Conservation (phyloP, 2,797 vertebrate genomes). For the Poeciliopsis turneri region DNA sequence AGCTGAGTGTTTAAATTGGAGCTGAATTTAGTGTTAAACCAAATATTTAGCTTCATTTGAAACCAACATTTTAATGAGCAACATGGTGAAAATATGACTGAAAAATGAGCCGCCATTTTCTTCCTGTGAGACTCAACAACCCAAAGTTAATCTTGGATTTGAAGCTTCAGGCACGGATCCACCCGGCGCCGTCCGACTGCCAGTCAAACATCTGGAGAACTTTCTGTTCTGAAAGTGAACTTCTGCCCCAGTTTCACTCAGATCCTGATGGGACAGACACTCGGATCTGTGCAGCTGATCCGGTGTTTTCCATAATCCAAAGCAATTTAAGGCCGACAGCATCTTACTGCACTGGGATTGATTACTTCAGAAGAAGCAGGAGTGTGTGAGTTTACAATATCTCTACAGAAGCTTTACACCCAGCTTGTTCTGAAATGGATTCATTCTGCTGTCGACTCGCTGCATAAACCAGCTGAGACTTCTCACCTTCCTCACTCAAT, state of each 20-base stretch:
- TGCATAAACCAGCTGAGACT: constrained; percentile 43
- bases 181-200: no score
- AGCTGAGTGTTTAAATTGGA: no score
- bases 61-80: no score
- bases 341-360: background rate
- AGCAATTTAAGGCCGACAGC: background rate
- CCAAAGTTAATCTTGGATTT: no score
- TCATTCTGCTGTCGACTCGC: constrained; percentile 25
- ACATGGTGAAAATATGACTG: no score
- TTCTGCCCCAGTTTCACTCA: constrained; percentile 34
- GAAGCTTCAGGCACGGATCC: no score
- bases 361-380: background rate
- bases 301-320: background rate
- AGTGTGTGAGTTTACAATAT: background rate
- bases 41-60: no score
- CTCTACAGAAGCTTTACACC: background rate
- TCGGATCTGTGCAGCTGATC: background rate
- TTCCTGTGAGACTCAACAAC: no score
- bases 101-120: no score
- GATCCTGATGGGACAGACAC: background rate
- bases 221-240: background rate
- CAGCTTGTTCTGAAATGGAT: constrained; percentile 19
- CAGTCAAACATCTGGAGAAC: background rate
- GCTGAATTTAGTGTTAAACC: no score
- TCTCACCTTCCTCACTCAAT: constrained; percentile 41